Evolutionary conservation across 2,113 vertebrate species (phyloP), one percentile per base, ranked within the genome.

Genomic region (Thamnaconus septentrionalis): DNA sequence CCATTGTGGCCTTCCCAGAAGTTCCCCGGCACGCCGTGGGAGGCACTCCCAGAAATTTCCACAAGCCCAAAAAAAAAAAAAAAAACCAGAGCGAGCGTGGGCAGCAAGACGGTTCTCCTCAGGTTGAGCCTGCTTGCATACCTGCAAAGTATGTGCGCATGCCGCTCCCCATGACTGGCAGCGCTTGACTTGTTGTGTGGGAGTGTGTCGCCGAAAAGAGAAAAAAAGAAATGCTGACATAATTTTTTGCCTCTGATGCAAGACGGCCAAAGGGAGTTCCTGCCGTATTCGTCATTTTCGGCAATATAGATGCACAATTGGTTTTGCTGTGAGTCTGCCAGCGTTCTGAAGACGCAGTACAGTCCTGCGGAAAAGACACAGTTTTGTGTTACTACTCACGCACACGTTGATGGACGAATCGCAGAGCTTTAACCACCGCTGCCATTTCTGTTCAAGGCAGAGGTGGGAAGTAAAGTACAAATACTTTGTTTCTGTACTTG

Each of bases 131-230:
- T 51, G 59, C 61, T 7, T 69, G 73, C 85, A 86, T 87, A 88
- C 82, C 89, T 83, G 82, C 61, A 51, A 76, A 77, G 76, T 84
- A 80, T 75, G 78, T 76, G 71, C 4, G 18, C 43, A 3, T 11
- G 64, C 75, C 78, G 9, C 81, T 80, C 78, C 83, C 82, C 41
- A 12, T 80, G 43, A 79, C 76, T 73, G 78, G 76, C 81, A 87
- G 66, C 50, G 55, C 56, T 81, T 81, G 71, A 75, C 56, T 83
- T 65, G 60, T 44, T 73, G 67, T 56, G 73, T 71, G 78, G 75
- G 83, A 69, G 80, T 52, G 41, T 3, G 51, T 7, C 49, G 43
- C 56, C 71, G 48, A 31, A 31, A 31, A 31, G 2, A 31, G 18
- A 31, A 31, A 31, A 31, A 31, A 31, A 69, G 59, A 61, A 65